Conservation (phyloP, 1,140 invertebrate species). For the Achatina immaculata region DNA sequence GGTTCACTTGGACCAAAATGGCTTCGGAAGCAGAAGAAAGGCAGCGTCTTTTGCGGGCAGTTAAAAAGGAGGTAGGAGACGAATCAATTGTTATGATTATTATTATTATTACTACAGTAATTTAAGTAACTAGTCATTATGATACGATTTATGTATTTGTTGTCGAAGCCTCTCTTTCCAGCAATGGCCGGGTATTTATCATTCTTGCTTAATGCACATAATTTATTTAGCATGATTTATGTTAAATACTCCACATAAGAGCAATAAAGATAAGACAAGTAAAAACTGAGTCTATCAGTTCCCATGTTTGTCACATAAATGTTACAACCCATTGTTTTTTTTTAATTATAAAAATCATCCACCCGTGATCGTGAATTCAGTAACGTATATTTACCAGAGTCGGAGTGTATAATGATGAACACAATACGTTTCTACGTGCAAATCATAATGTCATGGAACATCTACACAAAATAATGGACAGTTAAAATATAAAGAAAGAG, state of each 20-base stretch:
- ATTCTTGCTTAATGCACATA: not conserved
- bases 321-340: not conserved
- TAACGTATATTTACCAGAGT: not conserved
- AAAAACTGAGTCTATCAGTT: not conserved
- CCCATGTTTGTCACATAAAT: not conserved
- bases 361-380: not conserved
- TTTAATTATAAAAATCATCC: not conserved
- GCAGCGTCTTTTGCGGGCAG: slow-evolving; percentile 82
- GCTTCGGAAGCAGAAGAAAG: slow-evolving; percentile 75
- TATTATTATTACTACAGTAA: no score
- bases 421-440: not conserved
- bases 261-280: not conserved
- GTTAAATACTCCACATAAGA: slow-evolving; percentile 6
- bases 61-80: slow-evolving; percentile 82
- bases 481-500: no score
- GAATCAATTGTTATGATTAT: not conserved
- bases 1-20: slow-evolving; percentile 16
- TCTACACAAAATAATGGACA: no score
- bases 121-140: not conserved
- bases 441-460: no score
- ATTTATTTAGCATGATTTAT: slow-evolving; percentile 43
- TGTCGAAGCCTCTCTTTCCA: no score
- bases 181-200: not conserved
- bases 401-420: not conserved
- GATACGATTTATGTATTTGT: not conserved